Conservation (phyloP, 2,888 invertebrate species). For the Ochropleura plecta region DNA sequence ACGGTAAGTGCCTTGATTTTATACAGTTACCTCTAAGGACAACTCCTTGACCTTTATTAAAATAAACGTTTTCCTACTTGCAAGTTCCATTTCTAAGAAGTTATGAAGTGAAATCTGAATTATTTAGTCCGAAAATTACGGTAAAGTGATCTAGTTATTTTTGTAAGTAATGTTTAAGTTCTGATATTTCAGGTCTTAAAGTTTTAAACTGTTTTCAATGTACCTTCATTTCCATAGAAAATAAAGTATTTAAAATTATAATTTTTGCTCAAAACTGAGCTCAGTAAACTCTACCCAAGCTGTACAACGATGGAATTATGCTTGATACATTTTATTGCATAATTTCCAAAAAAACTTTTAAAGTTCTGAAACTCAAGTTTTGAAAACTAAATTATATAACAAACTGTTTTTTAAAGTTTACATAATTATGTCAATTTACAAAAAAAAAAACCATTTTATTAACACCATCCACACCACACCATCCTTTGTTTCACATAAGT, state of each 20-base stretch:
- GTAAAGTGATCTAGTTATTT: not conserved
- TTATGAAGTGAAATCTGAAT: not conserved
- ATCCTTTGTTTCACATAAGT: not conserved
- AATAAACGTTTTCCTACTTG: constrained; percentile 42
- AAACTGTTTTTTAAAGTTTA: not conserved
- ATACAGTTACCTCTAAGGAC: constrained; percentile 44
- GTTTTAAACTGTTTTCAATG: not conserved
- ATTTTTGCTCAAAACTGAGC: not conserved
- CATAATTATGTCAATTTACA: not conserved
- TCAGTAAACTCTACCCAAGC: not conserved
- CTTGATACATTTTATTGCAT: not conserved
- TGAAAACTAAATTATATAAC: not conserved
- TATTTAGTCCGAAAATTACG: not conserved
- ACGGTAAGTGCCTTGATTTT: constrained; percentile 69
- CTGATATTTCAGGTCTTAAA: not conserved
- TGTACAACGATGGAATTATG: not conserved
- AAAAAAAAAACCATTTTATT: not conserved
- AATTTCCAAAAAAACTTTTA: not conserved
- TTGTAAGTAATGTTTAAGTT: not conserved
- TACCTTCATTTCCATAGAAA: not conserved
- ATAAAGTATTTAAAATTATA: not conserved
- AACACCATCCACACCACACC: too few relatives aligned
- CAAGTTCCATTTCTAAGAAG: constrained; percentile 7
- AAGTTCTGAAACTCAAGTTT: not conserved
- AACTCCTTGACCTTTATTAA: constrained; percentile 51